These are phyloP conservation scores for Ceratosolen solmsi DNA, from an alignment of 1,140 invertebrate genomes.

Conservation along the genomic window DNA sequence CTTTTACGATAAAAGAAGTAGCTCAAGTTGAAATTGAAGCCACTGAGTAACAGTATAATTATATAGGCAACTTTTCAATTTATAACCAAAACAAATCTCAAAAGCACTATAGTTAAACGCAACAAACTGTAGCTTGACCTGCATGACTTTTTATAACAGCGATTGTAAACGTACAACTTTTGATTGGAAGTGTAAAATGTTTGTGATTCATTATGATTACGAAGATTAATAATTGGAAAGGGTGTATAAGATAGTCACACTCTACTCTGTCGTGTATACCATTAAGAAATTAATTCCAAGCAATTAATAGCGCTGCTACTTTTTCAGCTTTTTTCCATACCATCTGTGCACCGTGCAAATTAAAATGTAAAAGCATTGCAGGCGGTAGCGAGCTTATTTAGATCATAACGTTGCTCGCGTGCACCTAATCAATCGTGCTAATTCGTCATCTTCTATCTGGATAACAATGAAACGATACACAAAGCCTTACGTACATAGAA, in stretches of 20 bases:
- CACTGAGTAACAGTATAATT: background rate
- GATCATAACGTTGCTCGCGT: background rate
- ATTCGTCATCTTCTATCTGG: background rate
- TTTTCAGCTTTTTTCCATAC: background rate
- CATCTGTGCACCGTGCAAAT: background rate
- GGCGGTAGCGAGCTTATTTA: background rate
- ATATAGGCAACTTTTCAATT: background rate
- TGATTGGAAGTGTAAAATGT: no score
- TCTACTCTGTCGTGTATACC: background rate
- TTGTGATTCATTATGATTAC: background rate
- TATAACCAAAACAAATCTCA: background rate
- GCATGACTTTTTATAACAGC: background rate
- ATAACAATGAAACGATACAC: slow-evolving; percentile 8
- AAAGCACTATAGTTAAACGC: background rate
- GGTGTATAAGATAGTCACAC: background rate
- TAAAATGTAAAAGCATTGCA: background rate
- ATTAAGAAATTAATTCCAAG: background rate
- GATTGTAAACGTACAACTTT: background rate
- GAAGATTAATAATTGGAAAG: background rate
- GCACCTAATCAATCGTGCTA: background rate
- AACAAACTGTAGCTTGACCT: background rate
- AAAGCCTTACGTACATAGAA: background rate
- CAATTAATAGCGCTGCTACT: background rate
- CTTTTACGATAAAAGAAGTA: background rate
- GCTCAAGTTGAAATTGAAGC: no score